These are phyloP conservation scores for Cygnus olor DNA, from an alignment of 2,797 vertebrate genomes.

Conservation along the genomic window DNA sequence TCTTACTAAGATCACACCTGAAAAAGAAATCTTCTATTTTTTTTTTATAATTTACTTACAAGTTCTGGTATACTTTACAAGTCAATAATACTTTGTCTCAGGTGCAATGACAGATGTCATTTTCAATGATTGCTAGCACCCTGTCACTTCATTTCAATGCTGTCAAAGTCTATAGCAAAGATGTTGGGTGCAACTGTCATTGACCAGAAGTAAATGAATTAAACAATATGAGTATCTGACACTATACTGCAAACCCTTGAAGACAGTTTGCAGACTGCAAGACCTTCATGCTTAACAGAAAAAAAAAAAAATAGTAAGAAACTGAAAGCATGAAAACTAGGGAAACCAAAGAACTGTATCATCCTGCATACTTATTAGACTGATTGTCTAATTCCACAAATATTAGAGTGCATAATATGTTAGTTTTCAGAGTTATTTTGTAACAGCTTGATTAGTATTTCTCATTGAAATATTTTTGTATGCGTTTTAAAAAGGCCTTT, in stretches of 20 bases:
- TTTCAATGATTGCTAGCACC: slow-evolving; percentile 22
- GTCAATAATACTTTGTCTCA: neutral
- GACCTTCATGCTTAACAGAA: slow-evolving; percentile 6
- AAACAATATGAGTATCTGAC: slow-evolving; percentile 37
- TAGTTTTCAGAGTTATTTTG: neutral
- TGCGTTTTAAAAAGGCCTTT: neutral
- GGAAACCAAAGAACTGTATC: neutral
- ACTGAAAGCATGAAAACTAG: neutral
- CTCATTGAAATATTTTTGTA: neutral
- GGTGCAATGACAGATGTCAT: slow-evolving; percentile 19
- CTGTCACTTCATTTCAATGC: slow-evolving; percentile 57
- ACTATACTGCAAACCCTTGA: slow-evolving; percentile 8
- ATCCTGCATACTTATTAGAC: neutral
- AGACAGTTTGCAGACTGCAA: slow-evolving; percentile 13
- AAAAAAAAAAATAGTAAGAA: slow-evolving; percentile 42
- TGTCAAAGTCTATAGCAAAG: slow-evolving; percentile 54
- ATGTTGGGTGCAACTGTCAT: slow-evolving; percentile 20
- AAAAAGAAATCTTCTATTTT: neutral
- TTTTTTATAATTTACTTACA: neutral
- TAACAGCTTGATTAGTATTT: neutral
- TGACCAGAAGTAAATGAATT: slow-evolving; percentile 50
- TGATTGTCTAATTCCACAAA: neutral
- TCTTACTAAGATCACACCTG: neutral
- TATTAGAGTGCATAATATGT: neutral
- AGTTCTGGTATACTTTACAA: neutral